Evolutionary conservation across 2,797 vertebrate species (phyloP).

Genomic region (Anableps anableps): DNA sequence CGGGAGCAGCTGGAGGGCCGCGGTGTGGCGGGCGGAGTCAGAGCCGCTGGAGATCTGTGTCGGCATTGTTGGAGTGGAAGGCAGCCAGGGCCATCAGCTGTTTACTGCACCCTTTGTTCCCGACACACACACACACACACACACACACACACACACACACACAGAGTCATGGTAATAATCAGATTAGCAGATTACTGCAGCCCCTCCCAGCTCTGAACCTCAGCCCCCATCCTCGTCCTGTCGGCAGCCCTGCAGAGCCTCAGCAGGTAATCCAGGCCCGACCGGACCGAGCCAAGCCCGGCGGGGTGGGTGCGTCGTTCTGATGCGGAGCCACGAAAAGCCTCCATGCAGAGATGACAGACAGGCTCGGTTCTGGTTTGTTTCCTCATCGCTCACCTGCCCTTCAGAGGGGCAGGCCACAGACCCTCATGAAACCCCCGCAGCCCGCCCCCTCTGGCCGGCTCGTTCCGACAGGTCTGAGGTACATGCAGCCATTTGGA

Average conservation of each 20-base stretch:
- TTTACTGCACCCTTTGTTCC: constrained; percentile 73
- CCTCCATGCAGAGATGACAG: background rate
- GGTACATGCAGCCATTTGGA: background rate
- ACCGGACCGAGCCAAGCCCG: constrained; percentile 12
- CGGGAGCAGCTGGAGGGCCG: constrained; percentile 58
- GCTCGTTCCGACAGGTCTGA: too few relatives aligned
- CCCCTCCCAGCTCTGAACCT: constrained; percentile 50
- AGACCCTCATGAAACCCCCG: too few relatives aligned
- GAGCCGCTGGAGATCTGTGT: background rate
- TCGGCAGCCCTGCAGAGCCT: constrained; percentile 38
- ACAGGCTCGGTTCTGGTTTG: background rate
- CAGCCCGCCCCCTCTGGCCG: too few relatives aligned
- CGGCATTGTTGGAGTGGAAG: constrained; percentile 10
- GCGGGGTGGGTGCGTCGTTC: background rate
- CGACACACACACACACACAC: constrained; percentile 37
- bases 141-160: constrained; percentile 46
- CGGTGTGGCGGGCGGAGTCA: constrained; percentile 5
- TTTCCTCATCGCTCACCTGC: constrained; percentile 39
- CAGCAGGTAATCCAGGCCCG: constrained; percentile 52
- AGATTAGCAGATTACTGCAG: constrained; percentile 82
- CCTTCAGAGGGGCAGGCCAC: background rate
- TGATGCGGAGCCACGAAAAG: background rate
- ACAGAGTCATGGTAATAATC: constrained; percentile 73
- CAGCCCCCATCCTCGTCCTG: constrained; percentile 48
- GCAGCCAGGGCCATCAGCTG: constrained; percentile 72